These are phyloP conservation scores for Natator depressus DNA, from an alignment of 2,113 vertebrate species.

Conservation along the genomic window DNA sequence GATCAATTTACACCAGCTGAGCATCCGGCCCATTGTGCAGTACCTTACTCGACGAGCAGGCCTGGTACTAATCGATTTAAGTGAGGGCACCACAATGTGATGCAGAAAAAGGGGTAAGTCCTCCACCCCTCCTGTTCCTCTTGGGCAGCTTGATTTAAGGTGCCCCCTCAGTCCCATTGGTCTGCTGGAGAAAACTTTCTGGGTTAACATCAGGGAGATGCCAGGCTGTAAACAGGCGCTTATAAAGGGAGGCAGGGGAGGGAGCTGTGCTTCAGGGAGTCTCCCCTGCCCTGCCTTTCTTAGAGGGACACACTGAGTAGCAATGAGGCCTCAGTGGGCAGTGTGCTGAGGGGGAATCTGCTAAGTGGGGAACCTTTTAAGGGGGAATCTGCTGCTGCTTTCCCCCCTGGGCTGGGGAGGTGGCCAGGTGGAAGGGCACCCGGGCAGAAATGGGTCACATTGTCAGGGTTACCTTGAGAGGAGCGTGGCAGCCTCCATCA, in stretches of 20 bases:
- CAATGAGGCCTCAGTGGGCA: background rate
- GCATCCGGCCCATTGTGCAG: no score
- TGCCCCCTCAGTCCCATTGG: background rate
- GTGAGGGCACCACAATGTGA: background rate
- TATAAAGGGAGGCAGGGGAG: background rate
- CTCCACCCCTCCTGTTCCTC: background rate
- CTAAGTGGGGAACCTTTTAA: background rate
- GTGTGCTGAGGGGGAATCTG: background rate
- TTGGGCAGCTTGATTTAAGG: background rate
- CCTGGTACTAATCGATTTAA: background rate
- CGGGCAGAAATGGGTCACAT: background rate
- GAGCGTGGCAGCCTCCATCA: background rate
- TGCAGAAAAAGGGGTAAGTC: background rate
- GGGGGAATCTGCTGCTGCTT: background rate
- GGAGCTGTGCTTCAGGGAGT: background rate
- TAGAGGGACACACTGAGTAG: background rate
- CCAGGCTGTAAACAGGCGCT: background rate
- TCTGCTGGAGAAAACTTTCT: background rate
- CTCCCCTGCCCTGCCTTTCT: background rate
- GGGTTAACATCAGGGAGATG: background rate
- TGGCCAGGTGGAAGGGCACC: background rate
- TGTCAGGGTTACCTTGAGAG: background rate
- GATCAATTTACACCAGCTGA: background rate
- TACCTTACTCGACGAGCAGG: background rate
- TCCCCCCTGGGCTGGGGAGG: background rate